These are phyloP conservation scores for Panopea generosa DNA, from an alignment of 2,888 invertebrate species.

Conservation along the genomic window DNA sequence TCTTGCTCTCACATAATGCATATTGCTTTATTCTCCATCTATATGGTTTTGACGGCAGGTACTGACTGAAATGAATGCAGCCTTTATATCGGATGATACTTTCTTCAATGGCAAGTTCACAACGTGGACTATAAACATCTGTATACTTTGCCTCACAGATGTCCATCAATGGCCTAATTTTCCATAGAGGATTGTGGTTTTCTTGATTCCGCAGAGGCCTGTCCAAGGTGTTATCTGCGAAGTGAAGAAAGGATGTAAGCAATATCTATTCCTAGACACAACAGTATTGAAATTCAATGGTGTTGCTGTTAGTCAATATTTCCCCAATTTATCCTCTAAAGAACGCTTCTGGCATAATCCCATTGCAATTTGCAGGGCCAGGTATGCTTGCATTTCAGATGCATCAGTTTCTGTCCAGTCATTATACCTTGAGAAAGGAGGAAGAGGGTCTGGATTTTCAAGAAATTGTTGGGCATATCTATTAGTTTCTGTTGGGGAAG, in stretches of 20 bases:
- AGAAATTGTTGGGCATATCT: background rate
- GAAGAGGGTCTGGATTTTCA: background rate
- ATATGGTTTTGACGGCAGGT: too few relatives aligned
- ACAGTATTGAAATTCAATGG: too few relatives aligned
- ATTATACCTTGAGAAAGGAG: background rate
- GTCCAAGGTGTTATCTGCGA: constrained; percentile 15
- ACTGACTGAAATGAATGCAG: too few relatives aligned
- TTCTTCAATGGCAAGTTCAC: constrained; percentile 7
- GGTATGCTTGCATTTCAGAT: background rate
- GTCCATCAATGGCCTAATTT: constrained; percentile 27
- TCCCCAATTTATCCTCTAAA: constrained; percentile 22
- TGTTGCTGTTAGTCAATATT: constrained; percentile 22
- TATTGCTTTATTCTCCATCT: too few relatives aligned
- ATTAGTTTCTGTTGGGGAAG: background rate
- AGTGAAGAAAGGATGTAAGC: too few relatives aligned
- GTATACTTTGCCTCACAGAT: constrained; percentile 28
- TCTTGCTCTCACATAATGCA: too few relatives aligned
- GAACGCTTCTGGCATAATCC: constrained; percentile 8
- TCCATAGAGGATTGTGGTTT: constrained; percentile 26
- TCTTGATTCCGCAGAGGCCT: constrained; percentile 4
- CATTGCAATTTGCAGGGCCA: background rate
- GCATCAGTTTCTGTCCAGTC: background rate
- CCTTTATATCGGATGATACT: too few relatives aligned
- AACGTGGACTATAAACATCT: constrained; percentile 21
- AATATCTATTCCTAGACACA: too few relatives aligned